These are phyloP conservation scores for Drosophila chauvacae DNA, from an alignment of 1,140 invertebrate species.

Conservation along the genomic window DNA sequence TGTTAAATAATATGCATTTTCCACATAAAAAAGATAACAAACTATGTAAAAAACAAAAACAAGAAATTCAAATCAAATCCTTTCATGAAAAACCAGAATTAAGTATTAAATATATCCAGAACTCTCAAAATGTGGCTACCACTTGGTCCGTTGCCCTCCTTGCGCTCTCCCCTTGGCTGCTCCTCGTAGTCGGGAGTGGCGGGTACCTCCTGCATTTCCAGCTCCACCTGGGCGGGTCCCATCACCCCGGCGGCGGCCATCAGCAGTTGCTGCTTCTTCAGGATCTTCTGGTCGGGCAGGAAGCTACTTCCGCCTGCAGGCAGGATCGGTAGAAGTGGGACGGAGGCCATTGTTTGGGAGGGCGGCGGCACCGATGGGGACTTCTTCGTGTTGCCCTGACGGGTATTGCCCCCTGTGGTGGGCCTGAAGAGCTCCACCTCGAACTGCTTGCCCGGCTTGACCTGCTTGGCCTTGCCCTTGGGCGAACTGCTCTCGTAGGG, in stretches of 20 bases:
- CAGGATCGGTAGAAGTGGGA: conserved; percentile 25
- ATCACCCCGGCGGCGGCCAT: conserved; percentile 75
- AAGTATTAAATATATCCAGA: conserved; percentile 22
- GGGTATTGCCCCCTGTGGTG: conserved; percentile 44
- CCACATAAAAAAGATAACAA: neutral
- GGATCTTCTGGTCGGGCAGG: conserved; percentile 76
- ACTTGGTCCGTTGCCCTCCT: conserved; percentile 52
- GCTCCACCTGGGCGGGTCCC: conserved; percentile 29
- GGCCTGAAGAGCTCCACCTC: conserved; percentile 69
- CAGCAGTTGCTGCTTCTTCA: conserved; percentile 75
- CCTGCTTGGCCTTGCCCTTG: conserved; percentile 47
- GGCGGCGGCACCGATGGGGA: conserved; percentile 72
- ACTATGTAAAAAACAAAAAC: neutral
- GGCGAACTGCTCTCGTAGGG: conserved; percentile 79
- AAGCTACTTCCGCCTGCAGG: conserved; percentile 70
- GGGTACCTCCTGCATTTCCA: conserved; percentile 15
- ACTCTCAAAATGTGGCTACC: conserved; percentile 54
- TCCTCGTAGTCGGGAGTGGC: conserved; percentile 22
- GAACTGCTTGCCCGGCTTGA: conserved; percentile 68
- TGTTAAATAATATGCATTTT: neutral
- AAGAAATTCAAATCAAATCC: neutral
- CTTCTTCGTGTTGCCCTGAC: conserved; percentile 78
- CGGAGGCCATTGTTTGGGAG: conserved; percentile 25
- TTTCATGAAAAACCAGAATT: neutral
- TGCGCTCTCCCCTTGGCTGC: conserved; percentile 17